Percentiles rank a stretch among this genome's conserved stretches.
Evolutionary conservation across 2,888 invertebrate species (phyloP).

Genomic region (Eristalis pertinax): DNA sequence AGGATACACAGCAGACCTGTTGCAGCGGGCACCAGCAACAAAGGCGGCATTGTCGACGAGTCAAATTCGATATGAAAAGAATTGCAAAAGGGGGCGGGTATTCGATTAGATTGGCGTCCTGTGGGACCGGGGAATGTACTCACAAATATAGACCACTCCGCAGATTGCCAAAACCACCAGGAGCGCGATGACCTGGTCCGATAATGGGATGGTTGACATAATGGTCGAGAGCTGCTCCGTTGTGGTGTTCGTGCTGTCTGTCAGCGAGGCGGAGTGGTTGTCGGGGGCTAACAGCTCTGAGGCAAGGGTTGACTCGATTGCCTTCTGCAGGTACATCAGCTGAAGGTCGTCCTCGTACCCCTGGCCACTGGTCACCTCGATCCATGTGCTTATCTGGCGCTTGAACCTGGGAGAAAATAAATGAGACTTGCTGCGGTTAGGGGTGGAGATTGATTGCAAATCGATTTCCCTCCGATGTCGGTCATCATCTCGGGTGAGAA

Average conservation of each 20-base stretch:
- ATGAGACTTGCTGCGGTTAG: neutral
- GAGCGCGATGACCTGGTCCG: constrained; percentile 78
- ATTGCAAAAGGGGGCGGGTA: constrained; percentile 6
- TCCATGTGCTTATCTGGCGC: constrained; percentile 60
- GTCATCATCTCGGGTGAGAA: constrained; percentile 63
- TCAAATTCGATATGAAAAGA: constrained; percentile 46
- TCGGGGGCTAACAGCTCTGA: constrained; percentile 22
- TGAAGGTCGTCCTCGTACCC: constrained; percentile 50
- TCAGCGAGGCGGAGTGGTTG: constrained; percentile 15
- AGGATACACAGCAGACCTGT: constrained; percentile 87
- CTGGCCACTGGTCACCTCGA: constrained; percentile 52
- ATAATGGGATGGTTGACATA: constrained; percentile 78
- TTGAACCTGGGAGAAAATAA: constrained; percentile 46
- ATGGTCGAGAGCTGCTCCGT: constrained; percentile 44
- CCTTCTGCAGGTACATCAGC: constrained; percentile 61
- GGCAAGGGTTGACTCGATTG: constrained; percentile 41
- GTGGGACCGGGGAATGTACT: constrained; percentile 78
- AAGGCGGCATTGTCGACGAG: neutral
- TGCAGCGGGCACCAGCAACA: constrained; percentile 8
- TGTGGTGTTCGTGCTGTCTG: constrained; percentile 24
- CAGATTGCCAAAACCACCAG: constrained; percentile 82
- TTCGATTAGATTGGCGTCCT: neutral
- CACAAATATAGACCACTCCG: constrained; percentile 83
- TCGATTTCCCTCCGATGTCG: no score
- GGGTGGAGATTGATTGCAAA: no score